Evolutionary conservation across 1,140 invertebrate genomes (phyloP).

Genomic region (Acyrthosiphon pisum): DNA sequence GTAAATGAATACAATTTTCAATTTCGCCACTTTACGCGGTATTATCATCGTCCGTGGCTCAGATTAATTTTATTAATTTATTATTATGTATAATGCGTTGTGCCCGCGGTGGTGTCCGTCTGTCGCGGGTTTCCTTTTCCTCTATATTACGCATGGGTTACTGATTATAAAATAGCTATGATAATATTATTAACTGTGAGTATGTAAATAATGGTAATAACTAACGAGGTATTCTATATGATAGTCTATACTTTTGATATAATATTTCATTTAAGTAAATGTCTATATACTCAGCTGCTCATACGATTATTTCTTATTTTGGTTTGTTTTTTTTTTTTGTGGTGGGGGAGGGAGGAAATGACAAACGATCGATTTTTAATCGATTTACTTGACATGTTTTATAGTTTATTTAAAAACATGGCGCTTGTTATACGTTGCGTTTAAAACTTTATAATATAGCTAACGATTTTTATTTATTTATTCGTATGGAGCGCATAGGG

Average conservation of each 20-base stretch:
- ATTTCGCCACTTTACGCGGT: neutral
- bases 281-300: neutral
- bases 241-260: neutral
- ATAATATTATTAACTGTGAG: neutral
- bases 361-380: neutral
- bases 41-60: neutral
- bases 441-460: too few species aligned
- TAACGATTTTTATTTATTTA: too few species aligned
- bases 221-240: neutral
- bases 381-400: too few species aligned
- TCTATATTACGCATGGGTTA: neutral
- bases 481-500: too few species aligned
- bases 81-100: conserved; percentile 2
- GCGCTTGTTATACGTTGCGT: too few species aligned
- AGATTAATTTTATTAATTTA: conserved; percentile 21
- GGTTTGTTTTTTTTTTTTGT: too few species aligned
- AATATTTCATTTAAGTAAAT: too few species aligned
- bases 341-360: neutral
- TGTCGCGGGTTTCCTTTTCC: neutral
- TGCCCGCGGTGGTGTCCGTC: neutral
- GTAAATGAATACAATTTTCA: neutral
- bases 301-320: too few species aligned
- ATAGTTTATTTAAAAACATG: too few species aligned
- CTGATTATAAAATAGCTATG: neutral
- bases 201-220: neutral